Percentiles rank a stretch among this genome's conserved stretches.
These are phyloP conservation scores for Teleogryllus oceanicus DNA, from an alignment of 2,888 invertebrate species.

Conservation along the genomic window DNA sequence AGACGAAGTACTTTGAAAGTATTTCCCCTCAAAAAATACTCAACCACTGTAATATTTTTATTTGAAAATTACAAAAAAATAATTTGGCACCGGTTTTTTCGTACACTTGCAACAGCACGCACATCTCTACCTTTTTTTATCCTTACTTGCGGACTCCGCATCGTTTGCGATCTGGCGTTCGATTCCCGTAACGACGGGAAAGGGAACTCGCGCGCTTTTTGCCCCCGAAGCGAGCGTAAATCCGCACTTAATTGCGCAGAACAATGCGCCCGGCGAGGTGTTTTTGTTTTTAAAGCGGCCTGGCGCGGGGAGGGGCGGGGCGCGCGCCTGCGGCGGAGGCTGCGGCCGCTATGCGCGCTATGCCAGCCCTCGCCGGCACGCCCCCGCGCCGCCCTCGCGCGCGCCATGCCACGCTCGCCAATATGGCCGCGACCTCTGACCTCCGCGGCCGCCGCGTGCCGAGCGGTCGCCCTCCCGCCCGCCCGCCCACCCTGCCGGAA, in stretches of 20 bases:
- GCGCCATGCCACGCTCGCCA: neutral
- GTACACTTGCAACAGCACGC: too few species aligned
- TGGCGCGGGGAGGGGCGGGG: neutral
- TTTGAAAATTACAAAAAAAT: too few species aligned
- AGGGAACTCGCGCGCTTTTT: neutral
- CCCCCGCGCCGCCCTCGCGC: neutral
- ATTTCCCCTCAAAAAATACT: too few species aligned
- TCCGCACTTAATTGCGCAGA: conserved; percentile 18
- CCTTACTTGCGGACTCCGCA: neutral
- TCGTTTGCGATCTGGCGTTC: conserved; percentile 6
- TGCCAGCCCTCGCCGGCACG: neutral
- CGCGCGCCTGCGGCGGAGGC: neutral
- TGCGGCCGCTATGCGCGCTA: conserved; percentile 1
- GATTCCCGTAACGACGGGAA: neutral
- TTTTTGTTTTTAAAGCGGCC: neutral
- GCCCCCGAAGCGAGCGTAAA: neutral
- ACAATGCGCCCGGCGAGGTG: conserved; percentile 7
- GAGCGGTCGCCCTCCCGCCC: neutral
- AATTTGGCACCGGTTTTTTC: too few species aligned
- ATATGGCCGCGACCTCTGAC: neutral
- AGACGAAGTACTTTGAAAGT: too few species aligned
- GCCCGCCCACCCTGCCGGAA: neutral
- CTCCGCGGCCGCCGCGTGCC: neutral
- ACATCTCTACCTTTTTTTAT: too few species aligned
- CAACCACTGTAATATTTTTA: too few species aligned